Conservation (phyloP, 1,140 invertebrate genomes). For the Temnothorax curvispinosus region DNA sequence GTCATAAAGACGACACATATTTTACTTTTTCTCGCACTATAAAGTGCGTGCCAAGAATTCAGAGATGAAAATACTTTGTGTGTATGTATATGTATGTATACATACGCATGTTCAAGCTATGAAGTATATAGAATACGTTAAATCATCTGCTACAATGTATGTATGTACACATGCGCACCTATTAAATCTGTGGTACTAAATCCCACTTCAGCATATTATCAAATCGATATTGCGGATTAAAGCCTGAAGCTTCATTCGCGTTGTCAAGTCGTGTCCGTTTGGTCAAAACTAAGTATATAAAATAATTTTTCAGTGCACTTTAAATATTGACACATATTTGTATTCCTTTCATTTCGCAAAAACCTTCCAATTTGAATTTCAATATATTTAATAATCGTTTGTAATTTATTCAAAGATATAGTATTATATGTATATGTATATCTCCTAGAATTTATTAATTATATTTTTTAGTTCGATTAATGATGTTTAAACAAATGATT, state of each 20-base stretch:
- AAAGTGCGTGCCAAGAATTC: constrained; percentile 36
- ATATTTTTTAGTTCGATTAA: not conserved
- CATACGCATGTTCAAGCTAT: not conserved
- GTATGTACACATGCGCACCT: no score
- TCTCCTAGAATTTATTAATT: not conserved
- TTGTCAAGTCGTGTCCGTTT: not conserved
- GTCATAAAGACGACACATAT: constrained; percentile 5
- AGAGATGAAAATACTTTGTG: not conserved
- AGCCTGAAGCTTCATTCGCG: not conserved
- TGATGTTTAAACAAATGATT: not conserved
- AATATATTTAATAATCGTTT: not conserved
- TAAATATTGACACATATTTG: constrained; percentile 4
- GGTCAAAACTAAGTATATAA: not conserved
- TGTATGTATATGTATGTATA: not conserved
- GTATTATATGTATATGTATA: no score
- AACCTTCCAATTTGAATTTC: not conserved
- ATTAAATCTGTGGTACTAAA: constrained; percentile 3
- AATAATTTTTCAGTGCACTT: constrained; percentile 8
- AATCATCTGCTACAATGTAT: not conserved
- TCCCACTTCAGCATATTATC: constrained; percentile 7
- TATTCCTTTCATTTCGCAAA: not conserved
- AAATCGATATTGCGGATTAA: constrained; percentile 29
- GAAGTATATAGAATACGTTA: not conserved
- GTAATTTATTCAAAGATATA: not conserved
- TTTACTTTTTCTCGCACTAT: not conserved